Evolutionary conservation across 2,888 invertebrate species (phyloP).

Genomic region (Trachelus troglodyta): DNA sequence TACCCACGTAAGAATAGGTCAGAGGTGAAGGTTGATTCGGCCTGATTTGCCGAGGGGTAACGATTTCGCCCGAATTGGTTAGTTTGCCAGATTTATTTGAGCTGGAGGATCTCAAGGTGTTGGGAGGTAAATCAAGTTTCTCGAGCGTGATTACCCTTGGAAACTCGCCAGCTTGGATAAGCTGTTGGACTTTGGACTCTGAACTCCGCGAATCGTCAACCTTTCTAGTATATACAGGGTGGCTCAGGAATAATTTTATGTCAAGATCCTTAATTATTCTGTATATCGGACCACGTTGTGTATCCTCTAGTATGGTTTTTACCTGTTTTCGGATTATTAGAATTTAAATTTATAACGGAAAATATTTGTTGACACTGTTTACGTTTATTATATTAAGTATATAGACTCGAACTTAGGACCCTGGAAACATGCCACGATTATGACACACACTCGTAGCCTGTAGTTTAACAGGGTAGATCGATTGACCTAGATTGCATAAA

Average conservation of each 20-base stretch:
- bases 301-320: not conserved
- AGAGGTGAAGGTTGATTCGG: not conserved
- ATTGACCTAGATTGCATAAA: not conserved
- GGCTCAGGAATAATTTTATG: not conserved
- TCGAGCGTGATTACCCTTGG: constrained; percentile 38
- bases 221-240: not conserved
- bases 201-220: not conserved
- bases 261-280: not conserved
- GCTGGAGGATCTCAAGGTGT: constrained; percentile 16
- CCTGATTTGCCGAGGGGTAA: not conserved
- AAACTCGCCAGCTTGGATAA: constrained; percentile 39
- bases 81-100: constrained; percentile 21
- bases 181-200: constrained; percentile 32
- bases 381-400: not conserved
- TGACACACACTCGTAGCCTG: not conserved
- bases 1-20: not conserved
- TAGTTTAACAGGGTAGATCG: not conserved
- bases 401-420: not conserved
- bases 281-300: not conserved
- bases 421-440: not conserved
- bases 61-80: constrained; percentile 1
- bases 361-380: not conserved
- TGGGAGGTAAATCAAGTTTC: constrained; percentile 21
- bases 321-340: not conserved
- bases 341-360: not conserved